Evolutionary conservation across 2,113 vertebrate species (phyloP).

Genomic region (Tetrax tetrax): DNA sequence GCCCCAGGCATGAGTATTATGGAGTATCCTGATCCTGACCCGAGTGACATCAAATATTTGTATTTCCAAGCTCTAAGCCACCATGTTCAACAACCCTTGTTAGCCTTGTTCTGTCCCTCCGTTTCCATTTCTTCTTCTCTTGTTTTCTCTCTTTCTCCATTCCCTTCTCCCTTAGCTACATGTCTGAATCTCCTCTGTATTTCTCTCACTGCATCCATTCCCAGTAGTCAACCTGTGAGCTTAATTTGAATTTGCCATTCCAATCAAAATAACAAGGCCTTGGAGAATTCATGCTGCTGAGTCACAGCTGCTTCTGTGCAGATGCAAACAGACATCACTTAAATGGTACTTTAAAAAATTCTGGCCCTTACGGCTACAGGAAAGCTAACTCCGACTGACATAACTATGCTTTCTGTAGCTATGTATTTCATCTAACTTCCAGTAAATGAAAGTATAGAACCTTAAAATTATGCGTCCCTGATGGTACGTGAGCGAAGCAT

Average conservation of each 20-base stretch:
- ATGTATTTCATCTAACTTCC: background rate
- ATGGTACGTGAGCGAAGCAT: background rate
- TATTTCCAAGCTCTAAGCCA: background rate
- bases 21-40: background rate
- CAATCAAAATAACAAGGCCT: slow-evolving; percentile 46
- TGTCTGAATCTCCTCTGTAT: background rate
- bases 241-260: slow-evolving; percentile 47
- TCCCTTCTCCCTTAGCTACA: background rate
- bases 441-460: background rate
- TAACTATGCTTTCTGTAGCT: slow-evolving; percentile 37
- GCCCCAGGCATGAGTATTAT: background rate
- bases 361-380: background rate
- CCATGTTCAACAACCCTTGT: background rate
- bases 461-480: background rate
- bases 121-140: background rate
- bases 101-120: background rate
- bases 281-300: slow-evolving; percentile 46
- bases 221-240: background rate
- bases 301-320: slow-evolving; percentile 38
- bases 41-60: background rate
- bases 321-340: slow-evolving; percentile 44
- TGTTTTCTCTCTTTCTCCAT: background rate
- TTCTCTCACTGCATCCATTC: background rate
- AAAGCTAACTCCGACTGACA: slow-evolving; percentile 36
- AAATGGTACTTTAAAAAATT: slow-evolving; percentile 54